Conservation (phyloP, 2,113 vertebrate species). For the Sturnira hondurensis region DNA sequence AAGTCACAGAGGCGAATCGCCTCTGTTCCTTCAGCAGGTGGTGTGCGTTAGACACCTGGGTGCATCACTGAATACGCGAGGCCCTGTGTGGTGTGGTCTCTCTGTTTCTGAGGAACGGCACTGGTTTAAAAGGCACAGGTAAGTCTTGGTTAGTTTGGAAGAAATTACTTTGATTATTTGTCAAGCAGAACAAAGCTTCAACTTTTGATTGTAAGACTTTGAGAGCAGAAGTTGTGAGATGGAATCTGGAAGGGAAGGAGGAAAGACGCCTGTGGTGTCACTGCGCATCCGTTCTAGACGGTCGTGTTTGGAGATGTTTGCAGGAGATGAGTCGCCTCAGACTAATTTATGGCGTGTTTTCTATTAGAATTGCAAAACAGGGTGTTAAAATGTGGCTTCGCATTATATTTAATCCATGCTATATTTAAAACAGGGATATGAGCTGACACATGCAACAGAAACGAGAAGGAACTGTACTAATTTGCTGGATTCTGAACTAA, state of each 20-base stretch:
- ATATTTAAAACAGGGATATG: slow-evolving; percentile 51
- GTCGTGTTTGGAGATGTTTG: not conserved
- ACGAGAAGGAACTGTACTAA: not conserved
- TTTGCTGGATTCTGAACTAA: slow-evolving; percentile 19
- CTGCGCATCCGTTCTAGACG: not conserved
- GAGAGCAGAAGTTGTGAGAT: not conserved
- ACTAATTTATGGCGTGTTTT: slow-evolving; percentile 66
- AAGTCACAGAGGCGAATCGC: not conserved
- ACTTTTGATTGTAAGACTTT: not conserved
- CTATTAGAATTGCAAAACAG: slow-evolving; percentile 70
- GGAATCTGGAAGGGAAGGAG: not conserved
- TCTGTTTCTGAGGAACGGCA: not conserved
- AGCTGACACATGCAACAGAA: not conserved
- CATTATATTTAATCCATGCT: slow-evolving; percentile 50
- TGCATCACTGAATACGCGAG: not conserved
- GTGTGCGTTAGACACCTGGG: not conserved
- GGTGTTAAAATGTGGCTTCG: slow-evolving; percentile 63
- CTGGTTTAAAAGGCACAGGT: not conserved
- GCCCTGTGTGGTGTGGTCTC: accelerated
- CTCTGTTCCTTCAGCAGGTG: not conserved
- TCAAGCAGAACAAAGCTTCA: not conserved
- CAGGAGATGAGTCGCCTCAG: not conserved
- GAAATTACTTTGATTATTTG: not conserved
- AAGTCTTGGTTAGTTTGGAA: not conserved
- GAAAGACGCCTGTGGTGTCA: not conserved